Conservation (phyloP, 2,113 vertebrate genomes). For the Pelodiscus sinensis region DNA sequence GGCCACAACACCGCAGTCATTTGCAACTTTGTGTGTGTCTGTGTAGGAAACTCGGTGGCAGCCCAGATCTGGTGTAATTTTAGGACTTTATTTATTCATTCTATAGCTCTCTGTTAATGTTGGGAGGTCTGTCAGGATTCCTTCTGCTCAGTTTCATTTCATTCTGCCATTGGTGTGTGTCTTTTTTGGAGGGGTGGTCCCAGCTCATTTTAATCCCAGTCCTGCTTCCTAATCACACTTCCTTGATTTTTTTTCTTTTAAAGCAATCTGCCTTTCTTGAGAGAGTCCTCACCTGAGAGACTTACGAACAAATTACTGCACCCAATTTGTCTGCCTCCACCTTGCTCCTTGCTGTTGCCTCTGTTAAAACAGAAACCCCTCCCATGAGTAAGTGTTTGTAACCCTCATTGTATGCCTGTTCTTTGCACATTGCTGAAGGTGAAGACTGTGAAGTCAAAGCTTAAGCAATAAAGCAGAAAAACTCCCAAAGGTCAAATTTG, state of each 20-base stretch:
- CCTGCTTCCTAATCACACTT: conserved; percentile 21
- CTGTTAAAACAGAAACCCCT: background rate
- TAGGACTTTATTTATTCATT: conserved; percentile 76
- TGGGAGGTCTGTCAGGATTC: conserved; percentile 58
- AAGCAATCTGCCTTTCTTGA: conserved; percentile 25
- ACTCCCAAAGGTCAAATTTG: conserved; percentile 20
- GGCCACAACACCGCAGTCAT: conserved; percentile 53
- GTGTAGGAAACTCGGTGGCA: conserved; percentile 62
- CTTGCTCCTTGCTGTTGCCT: background rate
- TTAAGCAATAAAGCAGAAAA: conserved; percentile 82
- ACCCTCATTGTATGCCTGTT: conserved; percentile 60
- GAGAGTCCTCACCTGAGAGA: background rate
- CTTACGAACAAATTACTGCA: conserved; percentile 20
- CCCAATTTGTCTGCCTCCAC: background rate
- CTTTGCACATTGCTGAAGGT: conserved; percentile 72
- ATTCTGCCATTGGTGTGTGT: conserved; percentile 23
- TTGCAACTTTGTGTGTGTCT: conserved; percentile 50
- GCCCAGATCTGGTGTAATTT: conserved; percentile 61
- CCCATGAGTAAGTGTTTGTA: conserved; percentile 33
- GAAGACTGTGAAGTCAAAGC: conserved; percentile 69
- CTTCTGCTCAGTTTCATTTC: conserved; percentile 58
- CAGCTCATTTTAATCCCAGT: conserved; percentile 7
- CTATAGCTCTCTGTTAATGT: conserved; percentile 53
- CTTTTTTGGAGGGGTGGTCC: conserved; percentile 3
- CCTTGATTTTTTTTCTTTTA: background rate